Base-by-base conservation (phyloP, 2,888 invertebrate genomes). In the Drosophila kokeensis region DNA sequence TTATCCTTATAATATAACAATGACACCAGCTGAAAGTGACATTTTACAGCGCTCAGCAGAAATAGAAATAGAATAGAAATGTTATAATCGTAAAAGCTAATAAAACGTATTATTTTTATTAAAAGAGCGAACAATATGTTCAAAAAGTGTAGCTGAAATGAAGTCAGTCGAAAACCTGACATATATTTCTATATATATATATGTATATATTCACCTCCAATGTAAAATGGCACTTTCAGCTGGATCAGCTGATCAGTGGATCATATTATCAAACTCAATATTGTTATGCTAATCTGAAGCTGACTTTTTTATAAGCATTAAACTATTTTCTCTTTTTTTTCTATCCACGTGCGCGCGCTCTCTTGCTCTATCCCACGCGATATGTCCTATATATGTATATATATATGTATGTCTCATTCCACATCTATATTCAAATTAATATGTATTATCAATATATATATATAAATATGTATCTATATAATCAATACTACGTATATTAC, bases 321-420 rank as follows among this genome's bases (percentile, higher is more conserved):
- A 85, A 85, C 81, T 79, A 81, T 85, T 85, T 85, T 85, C 85
- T 85, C 84, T 85, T 79, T 85, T 82, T 84, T 85, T 83, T 85
- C 81, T 85, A 85, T 85, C 83, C 86, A 87, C 88, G 77, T 81
- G 83, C 66, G 73, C 88, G 87, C 81, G 81, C 82, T 79, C 83
- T 81, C 82, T 78, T 81, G 59, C 77, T 79, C 76, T 76, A 64
- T 61, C 38, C 76, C 72, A 81, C 76, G 76, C 79, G 76, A 82
- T 55, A 73, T 63, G 69, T 29, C 80, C 79, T 40, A 59, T 69
- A 70, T 67, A 67, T 27, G 59, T 61, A 69, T 67, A 62, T 53
- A 71, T 53, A 24, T 38, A 64, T 65, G 69, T 81, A 64, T 84
- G 63, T 64, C 79, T 69, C 64, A 66, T 45, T 71, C 18, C 40